Conservation (phyloP, 1,140 invertebrate genomes). For the Polyergus mexicanus region DNA sequence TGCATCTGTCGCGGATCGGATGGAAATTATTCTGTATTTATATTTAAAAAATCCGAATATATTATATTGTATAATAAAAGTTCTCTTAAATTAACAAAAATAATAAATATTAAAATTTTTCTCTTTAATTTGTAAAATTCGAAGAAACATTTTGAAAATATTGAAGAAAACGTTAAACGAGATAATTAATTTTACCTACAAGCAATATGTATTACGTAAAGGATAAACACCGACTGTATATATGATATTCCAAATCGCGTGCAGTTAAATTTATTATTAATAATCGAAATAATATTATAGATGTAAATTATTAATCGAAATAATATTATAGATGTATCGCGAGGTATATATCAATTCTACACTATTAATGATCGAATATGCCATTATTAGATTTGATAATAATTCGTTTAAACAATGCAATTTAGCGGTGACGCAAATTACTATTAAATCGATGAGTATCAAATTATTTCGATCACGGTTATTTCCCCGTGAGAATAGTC, state of each 20-base stretch:
- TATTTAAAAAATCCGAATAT: background rate
- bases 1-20: background rate
- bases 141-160: too few species aligned
- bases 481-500: conserved; percentile 59
- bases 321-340: too few species aligned
- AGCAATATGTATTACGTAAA: background rate
- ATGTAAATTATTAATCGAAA: conserved; percentile 21
- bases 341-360: conserved; percentile 11
- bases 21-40: conserved; percentile 1
- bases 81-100: background rate
- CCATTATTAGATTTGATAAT: conserved; percentile 44
- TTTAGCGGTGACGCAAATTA: conserved; percentile 1
- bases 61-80: background rate
- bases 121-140: too few species aligned
- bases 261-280: too few species aligned
- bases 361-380: conserved; percentile 8
- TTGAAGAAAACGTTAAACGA: too few species aligned
- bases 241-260: background rate
- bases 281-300: conserved; percentile 20
- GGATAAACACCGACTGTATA: background rate
- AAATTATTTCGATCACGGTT: conserved; percentile 67
- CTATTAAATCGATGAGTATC: conserved; percentile 42
- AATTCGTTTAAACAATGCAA: conserved; percentile 45
- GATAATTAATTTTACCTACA: too few species aligned
- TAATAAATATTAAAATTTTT: too few species aligned